Base-by-base conservation (phyloP, 2,797 vertebrate genomes). In the Pseudopleuronectes americanus region DNA sequence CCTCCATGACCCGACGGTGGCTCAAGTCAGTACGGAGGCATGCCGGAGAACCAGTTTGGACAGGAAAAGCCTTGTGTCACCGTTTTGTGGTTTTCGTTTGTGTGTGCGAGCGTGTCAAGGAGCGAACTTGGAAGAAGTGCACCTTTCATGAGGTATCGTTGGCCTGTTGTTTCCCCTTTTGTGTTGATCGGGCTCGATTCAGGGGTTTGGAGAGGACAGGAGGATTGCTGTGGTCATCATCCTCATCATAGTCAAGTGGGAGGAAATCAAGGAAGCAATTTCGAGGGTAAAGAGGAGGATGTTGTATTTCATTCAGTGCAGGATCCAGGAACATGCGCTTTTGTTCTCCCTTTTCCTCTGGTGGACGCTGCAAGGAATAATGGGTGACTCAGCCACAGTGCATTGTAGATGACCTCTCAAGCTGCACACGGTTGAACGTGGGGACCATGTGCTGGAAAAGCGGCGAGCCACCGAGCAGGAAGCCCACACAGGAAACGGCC, bases 401-500 rank as follows among this genome's bases (percentile, higher is more conserved):
- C 55, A 60, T 76, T 79, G 78, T 68, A 73, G 83, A 81, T 90
- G 90, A 92, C 89, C 93, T 89, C 90, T 83, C 89, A 77, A 78
- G 82, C 91, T 91, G 87, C 83, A 86, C 76, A 80, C 81, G 68
- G 78, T 70, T 84, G 74, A 81, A 85, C 67, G 64, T 57, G 68
- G 80, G 79, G 85, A 87, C 79, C 80, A 67, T 75, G 78, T 81
- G 85, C 79, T 89, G 83, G 82, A 87, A 89, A 31, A 78, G 84
- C 55, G 61, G 79, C 48, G 12, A 80, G 65, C 81, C 74, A 82
- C 71, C 63, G 84, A 84, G 84, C 90, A 93, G 91, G 93, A 93
- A 94, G 84, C 81, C 71, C 78, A 81, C 84, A 73, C 91, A 92
- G 93, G 93, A 94, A 93, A 90, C 71, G 61, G 58, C 75, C 17